Conservation (phyloP, 2,113 vertebrate species). For the Phylloscopus trochiloides region DNA sequence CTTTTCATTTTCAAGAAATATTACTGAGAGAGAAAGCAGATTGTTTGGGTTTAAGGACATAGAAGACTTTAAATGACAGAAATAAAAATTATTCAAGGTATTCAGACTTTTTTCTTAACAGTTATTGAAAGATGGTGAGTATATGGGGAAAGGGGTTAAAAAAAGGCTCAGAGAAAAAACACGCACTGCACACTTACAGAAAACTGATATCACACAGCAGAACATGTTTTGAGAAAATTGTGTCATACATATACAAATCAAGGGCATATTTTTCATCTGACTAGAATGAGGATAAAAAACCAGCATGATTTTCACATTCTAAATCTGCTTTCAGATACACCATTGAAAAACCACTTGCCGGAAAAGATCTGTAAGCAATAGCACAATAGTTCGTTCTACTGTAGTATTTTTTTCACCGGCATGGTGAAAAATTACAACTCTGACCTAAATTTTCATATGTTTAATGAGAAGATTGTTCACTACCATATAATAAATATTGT, state of each 20-base stretch:
- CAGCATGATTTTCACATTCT: neutral
- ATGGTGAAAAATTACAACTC: neutral
- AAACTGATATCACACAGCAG: neutral
- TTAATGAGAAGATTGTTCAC: neutral
- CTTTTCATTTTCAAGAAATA: neutral
- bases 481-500: neutral
- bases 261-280: neutral
- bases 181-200: accelerated
- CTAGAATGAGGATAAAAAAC: neutral
- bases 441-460: neutral
- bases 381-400: neutral
- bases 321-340: neutral
- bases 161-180: neutral
- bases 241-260: neutral
- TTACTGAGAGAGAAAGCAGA: neutral
- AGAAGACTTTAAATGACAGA: neutral
- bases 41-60: neutral
- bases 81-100: neutral
- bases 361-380: neutral
- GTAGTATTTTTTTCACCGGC: neutral
- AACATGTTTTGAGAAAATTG: neutral
- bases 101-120: neutral
- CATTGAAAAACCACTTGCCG: neutral
- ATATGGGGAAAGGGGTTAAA: neutral
- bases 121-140: neutral